Base-by-base conservation (phyloP, 2,888 invertebrate species). In the Myathropa florea region DNA sequence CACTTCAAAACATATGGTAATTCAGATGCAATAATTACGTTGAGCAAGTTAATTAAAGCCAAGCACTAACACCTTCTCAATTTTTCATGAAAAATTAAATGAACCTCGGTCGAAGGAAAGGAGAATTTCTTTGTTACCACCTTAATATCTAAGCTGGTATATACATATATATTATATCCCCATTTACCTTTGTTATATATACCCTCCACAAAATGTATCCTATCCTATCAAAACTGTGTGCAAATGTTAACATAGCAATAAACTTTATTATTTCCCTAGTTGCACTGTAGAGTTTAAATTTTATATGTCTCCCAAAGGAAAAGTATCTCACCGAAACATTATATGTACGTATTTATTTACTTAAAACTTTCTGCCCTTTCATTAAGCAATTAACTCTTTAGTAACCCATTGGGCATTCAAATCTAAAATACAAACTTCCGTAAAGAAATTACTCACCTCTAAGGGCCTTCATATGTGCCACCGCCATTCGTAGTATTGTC, bases 401-500 rank as follows among this genome's bases (percentile, higher is more conserved):
- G 63, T 21, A 73, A 57, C 36, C 55, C 36, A 60, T n/a, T 46
- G 33, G 18, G 46, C 60, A 79, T 68, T 79, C 60, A 72, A 36
- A 70, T 75, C 70, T 80, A 73, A 75, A 79, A 79, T 65, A 80
- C 75, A 80, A 79, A 75, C 79, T 64, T 30, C 10, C 9, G 1
- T 30, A 65, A 65, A 60, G 36, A 75, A 75, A 64, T 10, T 18
- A 61, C 93, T 94, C 92, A 97, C 98, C 99, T 94, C 98, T 95
- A 82, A 99, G 95, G 73, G 97, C 97, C 94, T 99, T 99, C 99
- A 99, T 99, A 93, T 99, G 99, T 23, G 99, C 98, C 83, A 99
- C 99, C 64, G 99, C 99, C 99, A 99, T 99, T 91, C 99, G 95
- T 87, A 99, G 95, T 92, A 99, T 99, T 90, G 99, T 99, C 88